Evolutionary conservation across 2,113 vertebrate genomes (phyloP), one percentile per base, ranked within the genome.

Genomic region (Callocephalon fimbriatum): DNA sequence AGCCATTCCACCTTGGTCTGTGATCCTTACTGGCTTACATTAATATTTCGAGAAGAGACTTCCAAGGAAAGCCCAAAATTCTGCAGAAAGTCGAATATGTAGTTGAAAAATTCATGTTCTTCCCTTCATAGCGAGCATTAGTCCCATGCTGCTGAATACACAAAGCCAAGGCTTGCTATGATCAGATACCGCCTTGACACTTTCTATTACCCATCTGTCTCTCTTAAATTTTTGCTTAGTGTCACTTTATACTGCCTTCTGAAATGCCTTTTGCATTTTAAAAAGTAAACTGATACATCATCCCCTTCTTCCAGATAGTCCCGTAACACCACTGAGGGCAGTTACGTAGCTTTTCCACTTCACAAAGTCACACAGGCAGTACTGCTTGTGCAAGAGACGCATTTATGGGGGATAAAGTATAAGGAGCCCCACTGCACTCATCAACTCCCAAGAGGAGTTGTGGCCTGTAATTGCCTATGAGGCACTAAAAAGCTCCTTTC

Each of bases 211-310:
- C 85, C 85, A 68, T 29, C 70, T 93, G 70, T 63, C 61, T 59
- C 40, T 56, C 65, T 92, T 26, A 58, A 85, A 54, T 63, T 95
- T 81, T 94, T 87, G 47, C 38, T 88, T 65, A 51, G 38, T 2
- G 4, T 51, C 78, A 87, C 61, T 54, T 38, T 62, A 63, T 38
- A 23, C 32, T 71, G 42, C 76, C 51, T 90, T 90, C 77, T 78
- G 76, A 93, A 85, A 85, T 67, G 77, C 35, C 61, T 63, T 66
- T 45, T 86, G 25, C 84, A 89, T 91, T 87, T 95, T 58, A 78
- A 91, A 94, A 93, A 74, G 68, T 27, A 93, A 89, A 77, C 50
- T 50, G 59, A 50, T 81, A 44, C 2, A n/a, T 25, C 65, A 31
- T 51, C 35, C 54, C 31, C 48, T 77, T 73, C 63, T 94, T 86